Percentiles rank a stretch among this genome's conserved stretches.
These are phyloP conservation scores for Ceratosolen fusciceps DNA, from an alignment of 1,140 invertebrate genomes.

Conservation along the genomic window DNA sequence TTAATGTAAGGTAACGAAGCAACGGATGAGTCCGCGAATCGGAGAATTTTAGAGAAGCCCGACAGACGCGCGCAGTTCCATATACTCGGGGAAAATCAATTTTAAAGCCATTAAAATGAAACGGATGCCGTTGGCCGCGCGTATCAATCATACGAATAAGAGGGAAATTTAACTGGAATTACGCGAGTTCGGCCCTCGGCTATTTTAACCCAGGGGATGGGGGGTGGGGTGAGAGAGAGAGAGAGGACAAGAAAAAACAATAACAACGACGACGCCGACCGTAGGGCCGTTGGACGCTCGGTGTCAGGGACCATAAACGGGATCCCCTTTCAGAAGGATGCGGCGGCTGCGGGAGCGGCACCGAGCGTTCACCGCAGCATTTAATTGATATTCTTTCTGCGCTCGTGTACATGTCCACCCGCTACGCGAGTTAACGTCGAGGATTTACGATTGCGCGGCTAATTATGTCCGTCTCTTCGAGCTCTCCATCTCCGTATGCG, in stretches of 20 bases:
- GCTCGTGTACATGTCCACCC: not conserved
- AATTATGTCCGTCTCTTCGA: too few relatives aligned
- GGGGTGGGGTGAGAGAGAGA: too few relatives aligned
- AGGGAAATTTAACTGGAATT: constrained; percentile 38
- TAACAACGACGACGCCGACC: too few relatives aligned
- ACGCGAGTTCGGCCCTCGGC: not conserved
- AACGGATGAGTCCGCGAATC: too few relatives aligned
- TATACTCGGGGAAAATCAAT: not conserved
- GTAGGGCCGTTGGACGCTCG: too few relatives aligned
- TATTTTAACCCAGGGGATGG: too few relatives aligned
- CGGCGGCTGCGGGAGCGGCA: not conserved
- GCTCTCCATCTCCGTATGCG: not conserved
- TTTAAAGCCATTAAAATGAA: constrained; percentile 21
- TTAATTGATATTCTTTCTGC: constrained; percentile 46
- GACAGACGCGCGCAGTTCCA: too few relatives aligned
- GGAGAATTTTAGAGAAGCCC: too few relatives aligned
- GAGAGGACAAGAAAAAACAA: too few relatives aligned
- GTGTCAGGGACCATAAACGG: too few relatives aligned
- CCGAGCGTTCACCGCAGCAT: not conserved
- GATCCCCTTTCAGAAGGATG: too few relatives aligned
- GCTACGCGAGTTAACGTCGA: constrained; percentile 8
- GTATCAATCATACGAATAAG: constrained; percentile 9
- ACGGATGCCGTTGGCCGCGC: not conserved
- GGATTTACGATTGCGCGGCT: constrained; percentile 14
- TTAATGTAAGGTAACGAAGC: too few relatives aligned